Conservation (phyloP, 1,140 invertebrate genomes). For the Lutraria rhynchaena region DNA sequence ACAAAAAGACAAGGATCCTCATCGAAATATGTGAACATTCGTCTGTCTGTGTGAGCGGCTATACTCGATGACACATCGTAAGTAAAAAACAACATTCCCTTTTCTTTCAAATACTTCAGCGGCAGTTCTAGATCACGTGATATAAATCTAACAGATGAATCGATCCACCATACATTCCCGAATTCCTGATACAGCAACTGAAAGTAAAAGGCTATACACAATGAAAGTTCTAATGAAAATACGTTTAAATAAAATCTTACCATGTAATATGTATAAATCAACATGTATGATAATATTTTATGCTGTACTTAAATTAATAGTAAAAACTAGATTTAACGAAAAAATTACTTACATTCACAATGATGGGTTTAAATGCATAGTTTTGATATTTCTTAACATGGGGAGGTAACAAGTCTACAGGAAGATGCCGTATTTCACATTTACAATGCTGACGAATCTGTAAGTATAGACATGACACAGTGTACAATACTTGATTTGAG, state of each 20-base stretch:
- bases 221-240: too few relatives aligned
- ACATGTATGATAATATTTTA: too few relatives aligned
- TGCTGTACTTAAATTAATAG: too few relatives aligned
- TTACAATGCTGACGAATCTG: constrained; percentile 2
- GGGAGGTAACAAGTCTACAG: not conserved
- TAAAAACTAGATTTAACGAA: constrained; percentile 2
- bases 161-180: constrained; percentile 29
- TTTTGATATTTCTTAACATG: not conserved
- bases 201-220: too few relatives aligned
- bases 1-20: constrained; percentile 19
- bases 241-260: too few relatives aligned
- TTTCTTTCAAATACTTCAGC: constrained; percentile 2
- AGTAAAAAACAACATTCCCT: constrained; percentile 29
- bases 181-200: constrained; percentile 9
- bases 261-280: too few relatives aligned
- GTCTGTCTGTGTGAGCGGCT: not conserved
- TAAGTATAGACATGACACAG: not conserved
- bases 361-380: constrained; percentile 28
- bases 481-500: not conserved
- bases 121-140: constrained; percentile 3
- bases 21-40: constrained; percentile 5
- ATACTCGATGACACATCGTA: constrained; percentile 3
- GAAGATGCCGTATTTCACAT: constrained; percentile 8
- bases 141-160: constrained; percentile 4
- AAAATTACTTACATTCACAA: constrained; percentile 6